Conservation (phyloP, 2,797 vertebrate genomes). For the Oreonectes daqikongensis region DNA sequence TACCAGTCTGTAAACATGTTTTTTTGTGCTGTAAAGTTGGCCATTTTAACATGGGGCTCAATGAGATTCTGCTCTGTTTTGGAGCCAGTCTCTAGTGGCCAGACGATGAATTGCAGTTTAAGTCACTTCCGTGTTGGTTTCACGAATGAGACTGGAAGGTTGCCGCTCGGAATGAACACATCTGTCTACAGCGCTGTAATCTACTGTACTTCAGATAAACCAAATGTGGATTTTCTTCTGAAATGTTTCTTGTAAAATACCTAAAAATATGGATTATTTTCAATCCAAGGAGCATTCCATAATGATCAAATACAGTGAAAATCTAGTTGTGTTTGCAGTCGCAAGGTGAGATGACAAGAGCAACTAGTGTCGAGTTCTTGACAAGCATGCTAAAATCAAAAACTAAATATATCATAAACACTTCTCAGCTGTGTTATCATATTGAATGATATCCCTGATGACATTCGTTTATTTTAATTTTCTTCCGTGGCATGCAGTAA, state of each 20-base stretch:
- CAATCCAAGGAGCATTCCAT: background rate
- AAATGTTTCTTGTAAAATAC: background rate
- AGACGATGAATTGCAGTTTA: too few relatives aligned
- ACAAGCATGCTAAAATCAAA: background rate
- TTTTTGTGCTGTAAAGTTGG: too few relatives aligned
- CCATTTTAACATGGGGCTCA: too few relatives aligned
- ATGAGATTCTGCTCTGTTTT: too few relatives aligned
- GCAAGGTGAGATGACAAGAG: background rate
- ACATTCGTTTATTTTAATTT: background rate
- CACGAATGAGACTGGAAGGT: too few relatives aligned
- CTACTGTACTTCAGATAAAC: background rate
- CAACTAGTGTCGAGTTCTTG: background rate
- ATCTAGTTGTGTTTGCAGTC: too few relatives aligned
- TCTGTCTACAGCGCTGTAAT: too few relatives aligned
- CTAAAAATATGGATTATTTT: background rate
- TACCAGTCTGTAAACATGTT: too few relatives aligned
- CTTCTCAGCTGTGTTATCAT: background rate
- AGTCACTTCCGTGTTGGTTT: too few relatives aligned
- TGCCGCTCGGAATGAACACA: too few relatives aligned
- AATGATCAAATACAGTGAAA: background rate
- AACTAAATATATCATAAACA: background rate
- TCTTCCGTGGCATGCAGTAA: slow-evolving; percentile 53
- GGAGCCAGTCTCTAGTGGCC: too few relatives aligned
- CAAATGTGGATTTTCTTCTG: too few relatives aligned
- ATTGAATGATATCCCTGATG: background rate